A percentile compares a stretch with the other conserved stretches of the same genome.
Conservation (phyloP, 2,113 vertebrate species). For the Halcyon malimbica region DNA sequence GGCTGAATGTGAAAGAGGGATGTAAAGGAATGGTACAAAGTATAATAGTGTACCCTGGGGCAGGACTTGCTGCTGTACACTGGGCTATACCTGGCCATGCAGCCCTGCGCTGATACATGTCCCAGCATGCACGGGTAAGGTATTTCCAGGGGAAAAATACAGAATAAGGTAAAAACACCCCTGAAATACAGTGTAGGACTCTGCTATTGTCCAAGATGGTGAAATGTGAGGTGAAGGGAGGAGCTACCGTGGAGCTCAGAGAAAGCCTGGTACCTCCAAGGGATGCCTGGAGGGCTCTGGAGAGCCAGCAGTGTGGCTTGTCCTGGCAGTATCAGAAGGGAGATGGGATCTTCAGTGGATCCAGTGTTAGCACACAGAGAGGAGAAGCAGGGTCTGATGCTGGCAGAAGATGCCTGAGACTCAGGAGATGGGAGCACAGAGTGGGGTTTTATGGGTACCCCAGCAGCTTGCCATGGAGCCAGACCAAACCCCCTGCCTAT, state of each 20-base stretch:
- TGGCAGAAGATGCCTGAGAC: background rate
- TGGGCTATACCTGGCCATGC: background rate
- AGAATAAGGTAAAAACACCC: background rate
- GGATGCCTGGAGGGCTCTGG: background rate
- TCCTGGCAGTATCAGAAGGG: background rate
- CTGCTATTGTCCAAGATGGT: background rate
- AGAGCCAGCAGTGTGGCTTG: background rate
- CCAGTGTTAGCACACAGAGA: accelerated
- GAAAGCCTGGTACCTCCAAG: background rate
- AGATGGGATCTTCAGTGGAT: background rate
- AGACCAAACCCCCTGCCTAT: no score
- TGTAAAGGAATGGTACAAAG: background rate
- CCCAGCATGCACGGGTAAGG: background rate
- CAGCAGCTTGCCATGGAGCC: background rate
- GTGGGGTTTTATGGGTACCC: background rate
- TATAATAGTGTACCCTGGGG: background rate
- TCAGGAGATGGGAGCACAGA: no score
- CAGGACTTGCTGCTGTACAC: background rate
- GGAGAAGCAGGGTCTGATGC: background rate
- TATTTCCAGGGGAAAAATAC: background rate
- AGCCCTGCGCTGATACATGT: background rate
- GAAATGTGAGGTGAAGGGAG: background rate
- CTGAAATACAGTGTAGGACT: background rate
- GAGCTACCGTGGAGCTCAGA: background rate
- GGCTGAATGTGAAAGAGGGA: background rate